A percentile compares a stretch with the other conserved stretches of the same genome.
phyloP scores from a whole-genome alignment of 2,113 vertebrate genomes.

The Cyprichromis sp. region DNA sequence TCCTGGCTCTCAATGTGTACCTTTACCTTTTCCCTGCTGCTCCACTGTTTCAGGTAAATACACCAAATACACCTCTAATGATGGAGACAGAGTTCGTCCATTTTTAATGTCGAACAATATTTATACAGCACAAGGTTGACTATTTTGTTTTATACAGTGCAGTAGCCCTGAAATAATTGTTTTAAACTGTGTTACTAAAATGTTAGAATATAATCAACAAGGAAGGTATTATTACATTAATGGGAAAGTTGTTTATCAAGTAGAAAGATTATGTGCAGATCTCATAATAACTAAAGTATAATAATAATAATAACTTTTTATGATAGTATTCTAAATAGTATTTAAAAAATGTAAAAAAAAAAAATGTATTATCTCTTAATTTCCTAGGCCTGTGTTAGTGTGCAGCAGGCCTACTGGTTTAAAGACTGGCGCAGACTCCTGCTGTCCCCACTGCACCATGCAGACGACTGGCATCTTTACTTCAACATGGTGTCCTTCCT shows the following conservation, averaged over 20 bases:
- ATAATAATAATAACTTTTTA: background rate
- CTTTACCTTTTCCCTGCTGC: constrained; percentile 82
- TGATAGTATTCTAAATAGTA: background rate
- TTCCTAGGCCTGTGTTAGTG: constrained; percentile 79
- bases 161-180: background rate
- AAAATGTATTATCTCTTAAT: background rate
- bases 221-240: background rate
- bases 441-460: constrained; percentile 86
- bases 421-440: constrained; percentile 84
- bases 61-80: background rate
- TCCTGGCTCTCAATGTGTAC: constrained; percentile 80
- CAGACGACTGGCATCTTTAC: constrained; percentile 89
- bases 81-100: background rate
- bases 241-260: background rate
- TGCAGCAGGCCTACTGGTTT: constrained; percentile 71
- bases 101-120: background rate
- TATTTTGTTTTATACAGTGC: background rate
- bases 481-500: constrained; percentile 94
- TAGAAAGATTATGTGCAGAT: background rate
- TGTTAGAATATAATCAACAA: background rate
- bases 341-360: background rate
- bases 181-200: background rate
- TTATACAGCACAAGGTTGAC: background rate
- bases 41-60: constrained; percentile 58
- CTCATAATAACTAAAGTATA: background rate